These are phyloP conservation scores for Eupithecia insigniata DNA, from an alignment of 2,888 invertebrate genomes.

Conservation along the genomic window DNA sequence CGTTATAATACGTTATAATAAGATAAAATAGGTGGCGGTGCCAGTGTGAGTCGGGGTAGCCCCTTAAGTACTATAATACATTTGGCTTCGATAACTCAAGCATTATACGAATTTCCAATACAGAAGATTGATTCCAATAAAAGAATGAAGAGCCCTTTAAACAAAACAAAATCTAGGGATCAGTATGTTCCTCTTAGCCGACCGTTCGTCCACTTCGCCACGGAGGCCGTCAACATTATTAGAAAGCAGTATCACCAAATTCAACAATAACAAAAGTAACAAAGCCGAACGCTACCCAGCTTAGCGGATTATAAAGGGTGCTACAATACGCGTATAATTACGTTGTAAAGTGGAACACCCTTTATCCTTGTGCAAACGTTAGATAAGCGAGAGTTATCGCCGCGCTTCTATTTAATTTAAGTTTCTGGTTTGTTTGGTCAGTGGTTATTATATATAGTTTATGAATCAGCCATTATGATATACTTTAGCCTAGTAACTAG, in stretches of 20 bases:
- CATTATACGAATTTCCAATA: not conserved
- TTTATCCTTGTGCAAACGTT: slow-evolving; percentile 47
- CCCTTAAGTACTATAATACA: not conserved
- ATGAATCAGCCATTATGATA: not conserved
- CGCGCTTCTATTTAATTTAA: slow-evolving; percentile 43
- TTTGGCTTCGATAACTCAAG: not conserved
- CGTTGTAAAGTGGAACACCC: slow-evolving; percentile 44
- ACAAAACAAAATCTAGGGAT: not conserved
- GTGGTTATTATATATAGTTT: slow-evolving; percentile 6
- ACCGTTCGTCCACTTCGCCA: not conserved
- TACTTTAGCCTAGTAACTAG: not conserved
- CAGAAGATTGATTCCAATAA: not conserved
- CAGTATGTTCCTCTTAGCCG: not conserved
- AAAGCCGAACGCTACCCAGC: slow-evolving; percentile 36
- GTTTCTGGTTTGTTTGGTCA: slow-evolving; percentile 40
- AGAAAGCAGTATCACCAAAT: slow-evolving; percentile 31
- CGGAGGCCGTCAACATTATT: slow-evolving; percentile 29
- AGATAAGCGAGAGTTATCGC: slow-evolving; percentile 48
- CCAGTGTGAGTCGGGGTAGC: too few species aligned
- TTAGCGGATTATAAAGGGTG: slow-evolving; percentile 42
- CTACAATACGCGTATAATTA: slow-evolving; percentile 42
- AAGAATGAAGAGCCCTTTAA: not conserved
- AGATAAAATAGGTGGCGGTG: too few species aligned
- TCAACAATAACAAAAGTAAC: slow-evolving; percentile 36
- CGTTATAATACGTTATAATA: too few species aligned